Conservation (phyloP, 2,797 vertebrate genomes). For the Scomberomorus guttatus region DNA sequence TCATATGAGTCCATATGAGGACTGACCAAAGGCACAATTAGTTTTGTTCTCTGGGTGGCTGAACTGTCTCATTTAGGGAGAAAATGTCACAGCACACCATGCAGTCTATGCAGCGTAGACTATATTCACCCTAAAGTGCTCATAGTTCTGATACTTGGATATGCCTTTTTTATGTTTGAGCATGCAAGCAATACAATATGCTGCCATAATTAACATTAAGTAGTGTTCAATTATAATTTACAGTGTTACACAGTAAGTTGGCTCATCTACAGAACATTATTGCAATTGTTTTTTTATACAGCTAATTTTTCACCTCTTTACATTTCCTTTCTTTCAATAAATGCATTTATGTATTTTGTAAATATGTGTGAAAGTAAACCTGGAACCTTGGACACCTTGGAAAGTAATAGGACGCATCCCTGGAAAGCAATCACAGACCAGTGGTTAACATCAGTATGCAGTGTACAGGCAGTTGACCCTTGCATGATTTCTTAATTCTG, state of each 20-base stretch:
- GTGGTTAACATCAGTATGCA: background rate
- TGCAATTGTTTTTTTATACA: background rate
- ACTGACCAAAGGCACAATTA: too few species aligned
- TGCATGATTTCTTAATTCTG: constrained; percentile 10
- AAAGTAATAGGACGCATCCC: background rate
- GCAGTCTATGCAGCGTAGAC: background rate
- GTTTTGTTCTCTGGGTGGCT: too few species aligned
- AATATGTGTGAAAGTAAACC: background rate
- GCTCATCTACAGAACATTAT: background rate
- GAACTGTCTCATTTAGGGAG: background rate
- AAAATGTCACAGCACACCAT: too few species aligned
- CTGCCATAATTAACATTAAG: too few species aligned
- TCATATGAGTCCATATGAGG: too few species aligned
- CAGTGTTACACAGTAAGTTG: background rate
- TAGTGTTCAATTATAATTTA: background rate
- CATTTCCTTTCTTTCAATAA: background rate
- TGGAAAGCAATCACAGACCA: background rate
- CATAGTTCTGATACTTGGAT: background rate
- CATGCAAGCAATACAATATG: background rate
- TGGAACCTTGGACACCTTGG: background rate
- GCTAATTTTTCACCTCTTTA: background rate
- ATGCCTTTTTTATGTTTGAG: background rate
- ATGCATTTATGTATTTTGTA: background rate
- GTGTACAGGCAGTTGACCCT: background rate
- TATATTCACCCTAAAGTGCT: background rate